Evolutionary conservation across 2,113 vertebrate species (phyloP).

Genomic region (Varanus komodoensis): DNA sequence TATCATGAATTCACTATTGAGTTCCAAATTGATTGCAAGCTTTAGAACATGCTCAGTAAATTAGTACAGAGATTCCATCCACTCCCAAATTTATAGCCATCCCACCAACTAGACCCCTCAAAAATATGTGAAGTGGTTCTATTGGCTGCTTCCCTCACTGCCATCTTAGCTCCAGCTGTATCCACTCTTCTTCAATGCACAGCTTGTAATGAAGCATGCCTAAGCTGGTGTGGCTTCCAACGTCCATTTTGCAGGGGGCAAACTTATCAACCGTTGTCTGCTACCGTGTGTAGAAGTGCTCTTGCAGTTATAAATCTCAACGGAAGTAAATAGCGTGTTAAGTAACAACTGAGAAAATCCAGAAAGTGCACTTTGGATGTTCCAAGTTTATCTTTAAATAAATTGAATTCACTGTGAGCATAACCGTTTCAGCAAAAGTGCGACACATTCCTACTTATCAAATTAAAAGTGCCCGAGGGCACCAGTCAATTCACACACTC

Average conservation of each 20-base stretch:
- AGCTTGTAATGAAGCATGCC: background rate
- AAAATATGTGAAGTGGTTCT: too few relatives aligned
- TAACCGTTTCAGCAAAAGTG: slow-evolving; percentile 26
- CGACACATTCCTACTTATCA: slow-evolving; percentile 14
- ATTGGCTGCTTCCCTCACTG: too few relatives aligned
- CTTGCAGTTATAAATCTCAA: slow-evolving; percentile 11
- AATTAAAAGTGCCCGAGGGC: slow-evolving; percentile 50
- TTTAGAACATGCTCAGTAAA: too few relatives aligned
- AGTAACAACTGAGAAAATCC: slow-evolving; percentile 35
- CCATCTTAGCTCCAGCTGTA: background rate
- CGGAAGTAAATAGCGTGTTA: background rate
- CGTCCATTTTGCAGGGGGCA: slow-evolving; percentile 1
- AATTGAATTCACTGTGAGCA: slow-evolving; percentile 33
- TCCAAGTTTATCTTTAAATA: slow-evolving; percentile 26
- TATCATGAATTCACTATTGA: too few relatives aligned
- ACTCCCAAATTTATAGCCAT: too few relatives aligned
- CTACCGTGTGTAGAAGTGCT: background rate
- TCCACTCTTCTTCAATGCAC: background rate
- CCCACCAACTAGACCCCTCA: too few relatives aligned
- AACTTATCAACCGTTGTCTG: background rate
- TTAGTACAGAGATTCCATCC: too few relatives aligned
- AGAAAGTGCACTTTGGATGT: slow-evolving; percentile 6
- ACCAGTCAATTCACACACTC: slow-evolving; percentile 23
- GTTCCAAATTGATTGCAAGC: too few relatives aligned
- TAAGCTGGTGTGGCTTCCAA: background rate